Evolutionary conservation across 2,888 invertebrate species (phyloP).

Genomic region (Meteorus cinctellus): DNA sequence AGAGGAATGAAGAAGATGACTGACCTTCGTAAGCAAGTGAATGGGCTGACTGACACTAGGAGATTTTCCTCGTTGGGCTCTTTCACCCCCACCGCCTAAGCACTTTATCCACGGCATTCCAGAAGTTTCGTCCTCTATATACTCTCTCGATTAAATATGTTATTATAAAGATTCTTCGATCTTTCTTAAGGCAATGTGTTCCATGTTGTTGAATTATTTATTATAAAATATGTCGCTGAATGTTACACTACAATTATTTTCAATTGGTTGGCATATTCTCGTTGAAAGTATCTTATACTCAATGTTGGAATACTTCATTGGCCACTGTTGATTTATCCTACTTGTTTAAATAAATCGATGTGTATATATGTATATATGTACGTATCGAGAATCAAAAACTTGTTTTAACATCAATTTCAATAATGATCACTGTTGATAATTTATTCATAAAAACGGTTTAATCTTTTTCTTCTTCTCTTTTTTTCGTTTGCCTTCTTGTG

Average conservation of each 20-base stretch:
- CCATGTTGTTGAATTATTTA: slow-evolving; percentile 8
- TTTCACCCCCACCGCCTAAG: slow-evolving; percentile 69
- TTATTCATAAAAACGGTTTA: not conserved
- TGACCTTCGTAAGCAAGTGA: slow-evolving; percentile 72
- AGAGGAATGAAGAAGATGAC: slow-evolving; percentile 33
- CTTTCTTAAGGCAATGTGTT: not conserved
- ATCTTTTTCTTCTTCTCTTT: not conserved
- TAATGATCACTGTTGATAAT: slow-evolving; percentile 29
- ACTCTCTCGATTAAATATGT: slow-evolving; percentile 33
- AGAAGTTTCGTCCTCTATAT: slow-evolving; percentile 49
- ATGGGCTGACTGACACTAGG: slow-evolving; percentile 72
- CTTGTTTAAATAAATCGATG: slow-evolving; percentile 7
- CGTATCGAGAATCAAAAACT: slow-evolving; percentile 14
- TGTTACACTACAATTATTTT: slow-evolving; percentile 2
- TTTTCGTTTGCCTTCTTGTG: not conserved
- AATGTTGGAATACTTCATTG: not conserved
- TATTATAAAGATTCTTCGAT: slow-evolving; percentile 23
- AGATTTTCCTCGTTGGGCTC: slow-evolving; percentile 69
- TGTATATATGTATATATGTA: not conserved
- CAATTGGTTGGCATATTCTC: slow-evolving; percentile 15
- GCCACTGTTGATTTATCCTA: slow-evolving; percentile 18
- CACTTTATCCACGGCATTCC: slow-evolving; percentile 73
- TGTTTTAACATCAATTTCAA: slow-evolving; percentile 36
- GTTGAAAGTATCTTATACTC: slow-evolving; percentile 20
- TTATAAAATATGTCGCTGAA: slow-evolving; percentile 19